Evolutionary conservation across 92 coral and sea anemone species (phyloP).

Genomic region (Palythoa grandis): DNA sequence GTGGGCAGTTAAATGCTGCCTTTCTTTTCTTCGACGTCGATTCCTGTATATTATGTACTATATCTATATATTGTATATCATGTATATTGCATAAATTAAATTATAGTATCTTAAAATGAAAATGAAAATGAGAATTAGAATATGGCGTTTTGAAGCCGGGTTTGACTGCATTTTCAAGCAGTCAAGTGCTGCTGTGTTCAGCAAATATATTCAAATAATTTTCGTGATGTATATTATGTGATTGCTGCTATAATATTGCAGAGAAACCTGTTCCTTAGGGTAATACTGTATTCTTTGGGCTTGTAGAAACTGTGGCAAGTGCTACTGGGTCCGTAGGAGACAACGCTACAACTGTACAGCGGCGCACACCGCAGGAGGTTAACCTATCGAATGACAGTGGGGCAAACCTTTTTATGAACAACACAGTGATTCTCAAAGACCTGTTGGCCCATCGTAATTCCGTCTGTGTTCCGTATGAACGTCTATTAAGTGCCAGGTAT

Average conservation of each 20-base stretch:
- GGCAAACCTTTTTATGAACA: constrained; percentile 50
- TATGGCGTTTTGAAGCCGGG: too few species aligned
- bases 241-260: neutral
- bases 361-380: constrained; percentile 15
- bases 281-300: neutral
- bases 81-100: too few species aligned
- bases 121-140: too few species aligned
- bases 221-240: too few species aligned
- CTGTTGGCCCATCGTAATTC: constrained; percentile 81
- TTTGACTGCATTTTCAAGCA: too few species aligned
- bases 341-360: neutral
- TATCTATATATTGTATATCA: too few species aligned
- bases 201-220: too few species aligned
- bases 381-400: neutral
- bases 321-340: neutral
- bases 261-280: neutral
- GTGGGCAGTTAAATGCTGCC: too few species aligned
- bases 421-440: constrained; percentile 76
- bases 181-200: too few species aligned
- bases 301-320: neutral
- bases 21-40: too few species aligned
- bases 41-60: too few species aligned
- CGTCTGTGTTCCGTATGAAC: constrained; percentile 79
- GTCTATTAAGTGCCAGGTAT: constrained; percentile 86
- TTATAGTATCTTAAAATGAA: too few species aligned